These are phyloP conservation scores for Cantharis rufa DNA, from an alignment of 2,888 invertebrate genomes.

Conservation along the genomic window DNA sequence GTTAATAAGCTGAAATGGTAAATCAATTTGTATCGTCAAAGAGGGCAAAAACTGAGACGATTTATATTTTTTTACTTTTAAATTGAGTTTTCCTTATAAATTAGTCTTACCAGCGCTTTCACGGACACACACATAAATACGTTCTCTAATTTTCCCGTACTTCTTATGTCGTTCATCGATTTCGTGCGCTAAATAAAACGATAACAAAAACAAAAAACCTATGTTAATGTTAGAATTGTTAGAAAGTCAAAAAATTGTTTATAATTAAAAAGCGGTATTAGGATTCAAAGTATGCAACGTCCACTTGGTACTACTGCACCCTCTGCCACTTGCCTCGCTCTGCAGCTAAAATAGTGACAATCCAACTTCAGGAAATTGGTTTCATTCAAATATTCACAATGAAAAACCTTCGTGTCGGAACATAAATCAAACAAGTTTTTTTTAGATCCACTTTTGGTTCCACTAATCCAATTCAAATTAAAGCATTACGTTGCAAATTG, in stretches of 20 bases:
- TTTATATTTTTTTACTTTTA: neutral
- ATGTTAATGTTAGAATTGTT: neutral
- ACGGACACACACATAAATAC: slow-evolving; percentile 65
- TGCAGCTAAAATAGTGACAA: neutral
- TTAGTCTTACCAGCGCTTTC: slow-evolving; percentile 63
- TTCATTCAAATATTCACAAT: neutral
- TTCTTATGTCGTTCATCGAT: slow-evolving; percentile 58
- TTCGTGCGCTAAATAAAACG: slow-evolving; percentile 58
- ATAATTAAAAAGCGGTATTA: neutral
- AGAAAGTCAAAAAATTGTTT: neutral
- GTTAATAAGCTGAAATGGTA: neutral
- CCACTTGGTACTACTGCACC: neutral
- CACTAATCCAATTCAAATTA: neutral
- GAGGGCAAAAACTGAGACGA: neutral
- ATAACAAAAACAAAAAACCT: slow-evolving; percentile 31
- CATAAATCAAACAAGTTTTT: neutral
- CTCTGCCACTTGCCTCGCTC: neutral
- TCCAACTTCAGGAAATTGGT: neutral
- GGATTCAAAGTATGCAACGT: neutral
- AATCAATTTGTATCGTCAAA: neutral
- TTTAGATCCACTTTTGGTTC: neutral
- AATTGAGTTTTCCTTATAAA: neutral
- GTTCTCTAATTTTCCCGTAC: slow-evolving; percentile 47
- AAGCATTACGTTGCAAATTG: neutral
- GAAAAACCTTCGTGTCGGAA: neutral